These are phyloP conservation scores for Drosophila novamexicana DNA, from an alignment of 1,140 invertebrate genomes.

Conservation along the genomic window DNA sequence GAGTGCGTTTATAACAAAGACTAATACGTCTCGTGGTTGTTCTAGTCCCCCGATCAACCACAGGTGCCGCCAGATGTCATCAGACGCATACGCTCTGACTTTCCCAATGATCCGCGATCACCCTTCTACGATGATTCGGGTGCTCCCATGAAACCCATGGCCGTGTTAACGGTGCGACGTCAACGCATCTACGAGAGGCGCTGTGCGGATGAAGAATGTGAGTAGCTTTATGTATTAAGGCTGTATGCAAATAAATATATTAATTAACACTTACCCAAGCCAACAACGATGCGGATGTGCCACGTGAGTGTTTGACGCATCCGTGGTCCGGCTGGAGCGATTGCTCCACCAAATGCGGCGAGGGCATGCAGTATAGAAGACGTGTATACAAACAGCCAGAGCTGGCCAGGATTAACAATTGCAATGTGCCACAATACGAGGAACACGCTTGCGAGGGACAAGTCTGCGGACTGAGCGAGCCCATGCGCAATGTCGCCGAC, in stretches of 20 bases:
- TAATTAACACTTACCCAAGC: slow-evolving; percentile 24
- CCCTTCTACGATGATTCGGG: slow-evolving; percentile 95
- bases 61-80: slow-evolving; percentile 93
- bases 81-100: slow-evolving; percentile 91
- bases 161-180: slow-evolving; percentile 90
- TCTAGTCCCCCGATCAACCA: slow-evolving; percentile 91
- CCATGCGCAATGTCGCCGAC: slow-evolving; percentile 24
- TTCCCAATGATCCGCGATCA: slow-evolving; percentile 92
- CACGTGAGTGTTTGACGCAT: slow-evolving; percentile 88
- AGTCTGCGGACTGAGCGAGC: slow-evolving; percentile 44
- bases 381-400: slow-evolving; percentile 86
- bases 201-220: slow-evolving; percentile 86
- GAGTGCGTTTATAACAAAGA: not conserved
- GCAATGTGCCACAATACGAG: slow-evolving; percentile 64
- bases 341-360: slow-evolving; percentile 92
- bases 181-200: slow-evolving; percentile 94
- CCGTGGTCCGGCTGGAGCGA: slow-evolving; percentile 91
- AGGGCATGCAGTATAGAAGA: slow-evolving; percentile 88
- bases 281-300: slow-evolving; percentile 75
- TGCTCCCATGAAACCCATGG: slow-evolving; percentile 95
- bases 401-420: slow-evolving; percentile 85
- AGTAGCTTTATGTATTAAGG: slow-evolving; percentile 7
- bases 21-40: slow-evolving; percentile 29
- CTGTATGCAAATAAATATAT: not conserved
- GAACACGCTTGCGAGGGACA: slow-evolving; percentile 67